These are phyloP conservation scores for Neolamprologus cancellatus DNA, from an alignment of 2,113 vertebrate species.

Conservation along the genomic window DNA sequence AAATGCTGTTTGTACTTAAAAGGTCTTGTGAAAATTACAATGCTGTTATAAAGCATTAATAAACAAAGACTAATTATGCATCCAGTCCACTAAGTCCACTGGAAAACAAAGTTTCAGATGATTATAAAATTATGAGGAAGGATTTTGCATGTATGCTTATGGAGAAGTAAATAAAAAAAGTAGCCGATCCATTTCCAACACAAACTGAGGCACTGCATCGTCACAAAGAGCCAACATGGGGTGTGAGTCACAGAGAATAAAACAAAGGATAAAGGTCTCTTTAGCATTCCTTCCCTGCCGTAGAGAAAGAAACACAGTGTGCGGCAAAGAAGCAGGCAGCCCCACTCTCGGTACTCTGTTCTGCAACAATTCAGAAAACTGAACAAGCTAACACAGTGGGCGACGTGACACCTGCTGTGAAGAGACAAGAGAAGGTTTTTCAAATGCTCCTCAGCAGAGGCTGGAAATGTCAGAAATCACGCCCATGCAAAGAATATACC, in stretches of 20 bases:
- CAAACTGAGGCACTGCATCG: not conserved
- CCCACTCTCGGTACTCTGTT: not conserved
- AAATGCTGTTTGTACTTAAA: not conserved
- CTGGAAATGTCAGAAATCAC: not conserved
- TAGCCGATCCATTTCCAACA: not conserved
- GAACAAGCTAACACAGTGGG: not conserved
- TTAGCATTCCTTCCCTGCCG: constrained; percentile 29
- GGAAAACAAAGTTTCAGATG: not conserved
- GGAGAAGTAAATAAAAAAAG: not conserved
- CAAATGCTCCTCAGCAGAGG: not conserved
- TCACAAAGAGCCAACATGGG: constrained; percentile 5
- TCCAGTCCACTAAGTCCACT: not conserved
- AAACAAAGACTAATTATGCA: not conserved
- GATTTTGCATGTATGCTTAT: not conserved
- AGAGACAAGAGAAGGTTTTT: not conserved
- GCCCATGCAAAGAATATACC: not conserved
- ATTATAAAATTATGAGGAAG: not conserved
- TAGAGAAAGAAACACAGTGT: not conserved
- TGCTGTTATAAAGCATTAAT: not conserved
- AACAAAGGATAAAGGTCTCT: constrained; percentile 6
- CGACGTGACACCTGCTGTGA: constrained; percentile 2
- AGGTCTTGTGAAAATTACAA: not conserved
- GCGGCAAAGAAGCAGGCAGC: not conserved
- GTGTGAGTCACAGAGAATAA: constrained; percentile 5
- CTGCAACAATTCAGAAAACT: not conserved